These are phyloP conservation scores for Boleophthalmus pectinirostris DNA, from an alignment of 2,113 vertebrate genomes.

Conservation along the genomic window DNA sequence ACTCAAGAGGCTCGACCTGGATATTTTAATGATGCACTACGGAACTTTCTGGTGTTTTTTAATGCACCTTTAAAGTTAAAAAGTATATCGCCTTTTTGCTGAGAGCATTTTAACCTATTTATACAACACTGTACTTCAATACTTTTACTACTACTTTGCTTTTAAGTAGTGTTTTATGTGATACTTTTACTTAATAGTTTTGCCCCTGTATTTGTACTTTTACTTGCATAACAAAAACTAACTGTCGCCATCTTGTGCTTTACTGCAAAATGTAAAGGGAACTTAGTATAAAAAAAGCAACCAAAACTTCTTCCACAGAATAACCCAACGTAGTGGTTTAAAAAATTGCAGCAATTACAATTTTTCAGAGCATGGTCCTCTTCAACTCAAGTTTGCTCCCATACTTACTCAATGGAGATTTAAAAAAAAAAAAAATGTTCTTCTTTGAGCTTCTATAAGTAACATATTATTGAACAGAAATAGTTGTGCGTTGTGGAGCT, in stretches of 20 bases:
- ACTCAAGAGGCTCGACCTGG: neutral
- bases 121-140: too few relatives aligned
- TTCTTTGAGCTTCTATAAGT: neutral
- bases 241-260: neutral
- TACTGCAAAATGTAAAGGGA: neutral
- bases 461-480: neutral
- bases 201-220: too few relatives aligned
- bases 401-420: neutral
- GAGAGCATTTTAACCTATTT: too few relatives aligned
- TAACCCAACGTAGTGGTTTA: neutral
- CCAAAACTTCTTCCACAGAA: neutral
- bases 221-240: too few relatives aligned
- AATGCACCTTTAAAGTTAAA: too few relatives aligned
- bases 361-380: neutral
- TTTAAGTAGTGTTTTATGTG: too few relatives aligned
- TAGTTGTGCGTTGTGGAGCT: constrained; percentile 1
- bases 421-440: neutral
- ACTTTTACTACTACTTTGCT: too few relatives aligned
- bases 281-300: neutral
- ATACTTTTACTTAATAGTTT: too few relatives aligned
- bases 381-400: neutral
- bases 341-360: neutral
- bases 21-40: neutral
- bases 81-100: too few relatives aligned
- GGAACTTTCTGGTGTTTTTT: neutral